phyloP scores from a whole-genome alignment of 2,888 invertebrate genomes.

The Caenorhabditis angaria region DNA sequence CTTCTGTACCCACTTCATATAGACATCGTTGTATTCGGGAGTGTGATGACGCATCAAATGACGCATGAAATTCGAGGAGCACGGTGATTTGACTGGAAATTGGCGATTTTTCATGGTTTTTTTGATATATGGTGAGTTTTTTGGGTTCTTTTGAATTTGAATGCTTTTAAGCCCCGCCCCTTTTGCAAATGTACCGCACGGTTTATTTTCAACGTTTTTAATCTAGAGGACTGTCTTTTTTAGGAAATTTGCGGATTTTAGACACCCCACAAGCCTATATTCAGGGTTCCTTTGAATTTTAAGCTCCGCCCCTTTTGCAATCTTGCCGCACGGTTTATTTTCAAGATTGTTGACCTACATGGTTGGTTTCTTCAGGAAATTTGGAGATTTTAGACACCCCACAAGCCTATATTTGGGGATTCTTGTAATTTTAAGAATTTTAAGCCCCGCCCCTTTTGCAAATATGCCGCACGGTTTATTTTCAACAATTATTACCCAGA shows the following conservation, averaged over 20 bases:
- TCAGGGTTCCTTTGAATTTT: background rate
- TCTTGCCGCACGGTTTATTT: background rate
- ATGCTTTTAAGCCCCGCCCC: background rate
- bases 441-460: no score
- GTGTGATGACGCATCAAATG: slow-evolving; percentile 62
- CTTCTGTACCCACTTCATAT: slow-evolving; percentile 59
- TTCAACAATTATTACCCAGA: no score
- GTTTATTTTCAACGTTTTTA: no score
- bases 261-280: background rate
- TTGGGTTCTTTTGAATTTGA: background rate
- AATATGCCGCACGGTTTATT: no score
- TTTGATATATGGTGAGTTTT: background rate
- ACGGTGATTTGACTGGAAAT: slow-evolving; percentile 52
- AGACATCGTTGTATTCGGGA: slow-evolving; percentile 55
- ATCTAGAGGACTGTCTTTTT: no score
- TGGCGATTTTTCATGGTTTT: no score
- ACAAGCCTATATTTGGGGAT: background rate
- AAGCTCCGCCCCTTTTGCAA: background rate
- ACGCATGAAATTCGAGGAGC: slow-evolving; percentile 62
- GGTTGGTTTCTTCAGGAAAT: no score
- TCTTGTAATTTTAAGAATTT: no score
- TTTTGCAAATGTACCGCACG: no score
- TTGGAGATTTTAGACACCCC: no score
- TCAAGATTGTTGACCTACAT: slow-evolving; percentile 16
- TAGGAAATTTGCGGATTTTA: no score